Evolutionary conservation across 2,888 invertebrate genomes (phyloP), one percentile per base, ranked within the genome.

Genomic region (Ormyrus thymus): DNA sequence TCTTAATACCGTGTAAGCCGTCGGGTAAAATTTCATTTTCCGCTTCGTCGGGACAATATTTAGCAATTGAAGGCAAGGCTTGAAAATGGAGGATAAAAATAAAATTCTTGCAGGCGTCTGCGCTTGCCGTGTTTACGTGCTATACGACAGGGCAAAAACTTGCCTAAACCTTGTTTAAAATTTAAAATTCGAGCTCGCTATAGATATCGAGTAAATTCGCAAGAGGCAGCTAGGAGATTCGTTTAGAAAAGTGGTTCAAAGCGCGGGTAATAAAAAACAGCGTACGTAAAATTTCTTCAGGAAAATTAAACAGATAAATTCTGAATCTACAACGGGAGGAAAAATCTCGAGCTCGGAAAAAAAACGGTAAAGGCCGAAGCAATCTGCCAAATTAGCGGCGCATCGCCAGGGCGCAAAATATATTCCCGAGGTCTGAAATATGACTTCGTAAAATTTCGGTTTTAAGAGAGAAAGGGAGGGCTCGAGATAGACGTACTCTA

Each of bases 381-480:
- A 81, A 78, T 81, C 68, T 76, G 78, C 58, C 68, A 68, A 81
- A 78, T 81, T 81, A 78, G 76, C 76, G 66, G 29, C 53, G 68
- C 76, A 70, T 59, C 77, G 73, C 61, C 45, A 13, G 56, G 13
- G 64, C 56, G 45, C 66, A 74, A 71, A 48, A 73, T 64, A 13
- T 55, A 68, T 48, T 59, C 76, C 7, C 74, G 59, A 6, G 73
- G 56, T 58, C 70, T 76, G 78, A 73, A 78, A 78, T 81, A 81
- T 76, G 76, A 70, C 65, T 76, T 72, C 72, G 81, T 76, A 76
- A 81, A 81, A 81, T 76, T 78, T 76, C 70, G 71, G 70, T 76
- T 72, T 65, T 69, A 65, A 55, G 65, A 70, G 73, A n/a, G 66
- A 50, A 11, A 5, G 45, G 43, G 10, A 1, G 13, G 50, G 29